phyloP scores from a whole-genome alignment of 1,140 invertebrate species.

The Cyphomyrmex costatus region DNA sequence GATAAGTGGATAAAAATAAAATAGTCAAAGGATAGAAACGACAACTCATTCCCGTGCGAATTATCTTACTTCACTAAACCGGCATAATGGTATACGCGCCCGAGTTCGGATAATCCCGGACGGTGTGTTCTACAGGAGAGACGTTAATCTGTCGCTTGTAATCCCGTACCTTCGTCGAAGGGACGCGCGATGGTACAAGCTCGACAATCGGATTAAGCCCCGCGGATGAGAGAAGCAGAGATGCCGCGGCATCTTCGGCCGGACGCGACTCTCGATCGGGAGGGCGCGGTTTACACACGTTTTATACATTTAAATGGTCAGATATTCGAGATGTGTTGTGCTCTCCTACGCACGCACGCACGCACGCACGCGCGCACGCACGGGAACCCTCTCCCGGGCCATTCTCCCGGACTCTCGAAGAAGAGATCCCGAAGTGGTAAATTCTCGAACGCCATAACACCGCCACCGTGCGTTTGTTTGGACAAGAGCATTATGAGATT shows the following conservation, averaged over 20 bases:
- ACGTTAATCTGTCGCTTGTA: conserved; percentile 37
- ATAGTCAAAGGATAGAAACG: neutral
- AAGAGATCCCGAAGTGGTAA: conserved; percentile 72
- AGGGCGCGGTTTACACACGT: neutral
- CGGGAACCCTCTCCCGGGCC: conserved; percentile 44
- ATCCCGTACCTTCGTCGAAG: conserved; percentile 15
- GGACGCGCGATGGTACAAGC: neutral
- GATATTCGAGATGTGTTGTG: conserved; percentile 54
- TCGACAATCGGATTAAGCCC: conserved; percentile 55
- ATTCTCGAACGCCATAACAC: conserved; percentile 76
- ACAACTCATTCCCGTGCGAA: neutral
- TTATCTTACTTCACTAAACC: conserved; percentile 7
- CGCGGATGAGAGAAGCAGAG: neutral
- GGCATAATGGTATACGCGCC: neutral
- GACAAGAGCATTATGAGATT: conserved; percentile 81
- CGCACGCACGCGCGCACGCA: conserved; percentile 45
- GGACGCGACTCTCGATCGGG: conserved; percentile 16
- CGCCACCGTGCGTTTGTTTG: conserved; percentile 78
- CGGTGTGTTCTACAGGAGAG: neutral
- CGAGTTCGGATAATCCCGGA: conserved; percentile 37
- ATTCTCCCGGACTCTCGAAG: conserved; percentile 35
- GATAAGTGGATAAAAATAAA: neutral
- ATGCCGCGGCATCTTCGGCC: neutral
- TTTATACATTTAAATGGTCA: conserved; percentile 20
- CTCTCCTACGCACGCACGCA: conserved; percentile 66